phyloP scores from a whole-genome alignment of 2,113 vertebrate species.

The Eolophus roseicapilla region DNA sequence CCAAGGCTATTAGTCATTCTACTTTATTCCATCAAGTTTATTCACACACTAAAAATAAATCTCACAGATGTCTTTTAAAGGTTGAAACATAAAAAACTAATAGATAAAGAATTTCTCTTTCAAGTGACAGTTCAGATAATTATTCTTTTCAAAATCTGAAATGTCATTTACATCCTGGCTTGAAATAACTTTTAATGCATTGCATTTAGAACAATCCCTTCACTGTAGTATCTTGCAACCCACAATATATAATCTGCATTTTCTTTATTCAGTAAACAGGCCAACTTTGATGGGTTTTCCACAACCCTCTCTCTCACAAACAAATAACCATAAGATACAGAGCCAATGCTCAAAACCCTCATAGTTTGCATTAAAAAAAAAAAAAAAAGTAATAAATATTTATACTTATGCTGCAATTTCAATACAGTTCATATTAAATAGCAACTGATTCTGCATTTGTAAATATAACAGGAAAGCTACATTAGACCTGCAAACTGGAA shows the following conservation, averaged over 20 bases:
- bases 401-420: not conserved
- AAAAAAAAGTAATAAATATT: not conserved
- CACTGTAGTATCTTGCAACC: not conserved
- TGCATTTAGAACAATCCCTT: constrained; percentile 1
- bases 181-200: not conserved
- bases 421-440: not conserved
- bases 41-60: not conserved
- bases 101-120: not conserved
- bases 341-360: not conserved
- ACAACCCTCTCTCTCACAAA: fast-evolving
- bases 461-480: not conserved
- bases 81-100: not conserved
- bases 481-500: not conserved
- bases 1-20: not conserved
- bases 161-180: not conserved
- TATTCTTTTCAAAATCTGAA: constrained; percentile 29
- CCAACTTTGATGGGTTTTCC: not conserved
- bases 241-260: not conserved
- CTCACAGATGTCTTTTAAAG: not conserved
- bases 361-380: not conserved
- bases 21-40: not conserved
- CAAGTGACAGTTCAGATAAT: not conserved
- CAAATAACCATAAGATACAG: fast-evolving
- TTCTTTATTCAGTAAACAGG: not conserved
- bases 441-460: not conserved